Base-by-base conservation (phyloP, 2,113 vertebrate species). In the Tupaia chinensis region DNA sequence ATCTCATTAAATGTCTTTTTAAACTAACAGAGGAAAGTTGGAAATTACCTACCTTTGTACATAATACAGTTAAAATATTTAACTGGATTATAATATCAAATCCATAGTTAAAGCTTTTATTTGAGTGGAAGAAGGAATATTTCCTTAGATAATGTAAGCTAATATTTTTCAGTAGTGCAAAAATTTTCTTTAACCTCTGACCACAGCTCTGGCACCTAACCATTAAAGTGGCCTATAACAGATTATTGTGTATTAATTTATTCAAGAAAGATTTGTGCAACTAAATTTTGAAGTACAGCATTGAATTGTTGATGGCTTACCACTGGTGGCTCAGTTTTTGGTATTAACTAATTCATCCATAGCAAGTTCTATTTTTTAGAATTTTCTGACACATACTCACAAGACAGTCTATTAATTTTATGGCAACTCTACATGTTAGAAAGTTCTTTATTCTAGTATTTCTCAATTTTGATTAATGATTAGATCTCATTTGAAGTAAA, bases 31-130 rank as follows among this genome's bases (percentile, higher is more conserved):
- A 84, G 25, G 70, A 95, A 20, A 93, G 44, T 88, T 96, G 32
- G 61, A 87, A 90, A 94, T 87, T 72, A 2, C 60, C 61, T 87
- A 53, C 5, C 17, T 95, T 94, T 85, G 66, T 87, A 92, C 60
- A 66, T 87, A 83, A 91, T 23, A 85, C 61, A 97, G n/a, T 63
- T 94, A 73, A 92, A 93, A 90, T 96, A 32, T 94, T 65, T 94
- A 95, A 93, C 90, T 95, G 27, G 8, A 11, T 89, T 94, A 13
- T 34, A 29, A 34, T 94, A 53, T 94, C 60, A 94, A 76, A 87
- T 56, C 6, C 83, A 0, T 78, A 86, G 56, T 70, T 20, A 54
- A 22, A 81, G 61, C 56, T 54, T 91, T 90, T 66, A 60, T 32
- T 93, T 72, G 44, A 94, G 12, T 82, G 34, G 65, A 93, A 19